A percentile compares a stretch with the other conserved stretches of the same genome.
Conservation (phyloP, 2,113 vertebrate species). For the Typhlomys cinereus region DNA sequence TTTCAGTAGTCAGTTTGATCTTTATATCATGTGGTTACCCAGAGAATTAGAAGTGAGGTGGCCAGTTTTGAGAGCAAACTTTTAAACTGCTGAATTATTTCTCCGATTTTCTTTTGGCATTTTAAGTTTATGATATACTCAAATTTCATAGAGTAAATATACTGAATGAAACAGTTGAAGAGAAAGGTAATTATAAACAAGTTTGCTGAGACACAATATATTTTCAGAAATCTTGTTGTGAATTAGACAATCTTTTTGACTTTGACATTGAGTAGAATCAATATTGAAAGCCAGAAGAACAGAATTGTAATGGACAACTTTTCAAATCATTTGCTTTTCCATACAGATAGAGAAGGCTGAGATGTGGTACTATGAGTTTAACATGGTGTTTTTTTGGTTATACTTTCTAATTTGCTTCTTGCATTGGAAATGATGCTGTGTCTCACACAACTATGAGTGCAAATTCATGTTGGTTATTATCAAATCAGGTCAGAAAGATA, state of each 20-base stretch:
- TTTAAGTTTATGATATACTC: too few species aligned
- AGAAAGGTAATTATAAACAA: background rate
- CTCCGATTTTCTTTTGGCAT: too few species aligned
- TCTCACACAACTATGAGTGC: background rate
- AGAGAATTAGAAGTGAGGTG: too few species aligned
- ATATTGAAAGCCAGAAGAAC: background rate
- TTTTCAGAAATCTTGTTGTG: slow-evolving; percentile 24
- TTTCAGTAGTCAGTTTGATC: too few species aligned
- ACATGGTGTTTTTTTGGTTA: background rate
- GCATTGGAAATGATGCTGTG: background rate
- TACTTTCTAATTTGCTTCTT: slow-evolving; percentile 23
- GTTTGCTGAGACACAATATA: background rate
- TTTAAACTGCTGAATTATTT: too few species aligned
- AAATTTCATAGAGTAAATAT: background rate
- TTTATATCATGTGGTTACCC: too few species aligned
- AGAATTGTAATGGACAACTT: background rate
- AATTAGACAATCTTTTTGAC: background rate
- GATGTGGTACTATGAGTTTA: background rate
- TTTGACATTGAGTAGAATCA: background rate
- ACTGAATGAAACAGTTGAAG: background rate
- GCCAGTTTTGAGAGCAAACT: too few species aligned
- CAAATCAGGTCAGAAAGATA: slow-evolving; percentile 18
- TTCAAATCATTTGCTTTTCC: background rate
- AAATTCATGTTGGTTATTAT: background rate
- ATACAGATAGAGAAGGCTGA: background rate